Percentiles rank a stretch among this genome's conserved stretches.
These are phyloP conservation scores for Notothenia rossii DNA, from an alignment of 2,113 vertebrate species.

Conservation along the genomic window DNA sequence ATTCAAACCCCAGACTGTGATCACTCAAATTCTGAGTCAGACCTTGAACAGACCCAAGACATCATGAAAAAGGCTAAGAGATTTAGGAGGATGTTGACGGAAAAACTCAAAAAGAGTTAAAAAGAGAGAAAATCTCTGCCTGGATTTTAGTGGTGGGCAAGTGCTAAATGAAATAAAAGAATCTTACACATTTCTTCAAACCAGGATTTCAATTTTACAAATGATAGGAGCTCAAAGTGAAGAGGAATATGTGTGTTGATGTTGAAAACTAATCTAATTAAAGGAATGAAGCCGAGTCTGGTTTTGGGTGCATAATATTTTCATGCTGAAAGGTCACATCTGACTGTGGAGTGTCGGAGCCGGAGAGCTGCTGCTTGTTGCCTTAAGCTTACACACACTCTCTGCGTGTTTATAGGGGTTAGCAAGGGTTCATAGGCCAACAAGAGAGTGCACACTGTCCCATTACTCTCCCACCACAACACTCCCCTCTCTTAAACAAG, in stretches of 20 bases:
- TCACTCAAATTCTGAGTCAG: constrained; percentile 12
- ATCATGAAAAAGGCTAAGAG: no score
- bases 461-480: constrained; percentile 48
- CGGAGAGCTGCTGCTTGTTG: constrained; percentile 14
- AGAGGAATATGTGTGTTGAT: not conserved
- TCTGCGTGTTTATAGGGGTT: constrained; percentile 69
- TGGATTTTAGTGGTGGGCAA: no score
- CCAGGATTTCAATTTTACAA: not conserved
- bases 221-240: not conserved
- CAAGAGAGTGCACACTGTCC: constrained; percentile 60
- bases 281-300: not conserved
- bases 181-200: no score
- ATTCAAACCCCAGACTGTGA: no score
- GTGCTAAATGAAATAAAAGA: no score
- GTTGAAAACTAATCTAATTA: not conserved
- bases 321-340: constrained; percentile 2
- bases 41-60: not conserved
- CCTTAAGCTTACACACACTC: constrained; percentile 29
- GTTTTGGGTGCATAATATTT: constrained; percentile 7
- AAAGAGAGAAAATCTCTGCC: no score
- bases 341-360: not conserved
- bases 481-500: constrained; percentile 50
- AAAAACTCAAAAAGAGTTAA: no score
- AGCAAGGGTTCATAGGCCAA: constrained; percentile 71
- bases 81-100: no score